Evolutionary conservation across 2,888 invertebrate genomes (phyloP), one percentile per base, ranked within the genome.

Genomic region (Thumatha senex): DNA sequence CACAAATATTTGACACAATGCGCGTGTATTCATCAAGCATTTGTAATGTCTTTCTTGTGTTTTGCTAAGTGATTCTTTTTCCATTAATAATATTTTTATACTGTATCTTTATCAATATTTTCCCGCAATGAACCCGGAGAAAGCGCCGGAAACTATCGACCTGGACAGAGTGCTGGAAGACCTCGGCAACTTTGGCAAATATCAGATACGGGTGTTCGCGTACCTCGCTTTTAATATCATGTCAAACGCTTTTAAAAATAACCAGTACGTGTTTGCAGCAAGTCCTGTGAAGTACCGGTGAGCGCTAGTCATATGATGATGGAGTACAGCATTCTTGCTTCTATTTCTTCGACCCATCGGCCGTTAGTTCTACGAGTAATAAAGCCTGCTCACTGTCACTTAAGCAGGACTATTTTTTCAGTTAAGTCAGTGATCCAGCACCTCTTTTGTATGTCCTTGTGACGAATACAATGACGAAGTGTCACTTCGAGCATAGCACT

Each of bases 191-290:
- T 36, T 38, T 14, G 45, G 45, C 4, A 1, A 3, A 9, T 45
- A 45, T 9, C 45, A 45, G n/a, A 15, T 30, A 11, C 2, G 30
- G 7, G 29, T 45, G 38, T 38, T 38, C 30, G 36, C 30, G 1
- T 45, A 45, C n/a, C 10, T 45, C 13, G 7, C 38, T 3, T 7
- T 12, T 2, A 38, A 30, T 7, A 11, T 45, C 5, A 12, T 38
- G 24, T 30, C 36, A 8, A 45, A 38, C 1, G 30, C 45, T 30
- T 29, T 38, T 0, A 38, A 38, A 30, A 45, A 45, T 38, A 45
- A 36, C 30, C 45, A 45, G 7, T 45, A 45, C 8, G 45, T 45
- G 30, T 45, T 45, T 30, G 36, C 38, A 14, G 38, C 45, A 3
- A 36, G 14, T 4, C 45, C 45, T 8, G 38, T 45, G 0, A 15